These are phyloP conservation scores for Emesis russula DNA, from an alignment of 2,888 invertebrate genomes.

Conservation along the genomic window DNA sequence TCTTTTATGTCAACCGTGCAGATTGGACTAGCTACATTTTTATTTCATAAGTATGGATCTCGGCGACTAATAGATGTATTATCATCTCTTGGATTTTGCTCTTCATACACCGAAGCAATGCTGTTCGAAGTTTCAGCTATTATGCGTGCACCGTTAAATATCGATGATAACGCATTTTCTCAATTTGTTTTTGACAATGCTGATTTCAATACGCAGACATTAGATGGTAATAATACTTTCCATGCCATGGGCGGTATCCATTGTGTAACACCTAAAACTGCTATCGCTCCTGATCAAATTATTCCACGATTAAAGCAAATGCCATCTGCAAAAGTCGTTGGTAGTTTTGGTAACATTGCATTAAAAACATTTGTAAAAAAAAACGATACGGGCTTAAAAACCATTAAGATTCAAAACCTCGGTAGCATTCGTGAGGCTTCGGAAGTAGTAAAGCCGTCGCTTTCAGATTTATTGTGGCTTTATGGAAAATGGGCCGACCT, in stretches of 20 bases:
- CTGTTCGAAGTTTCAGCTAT: constrained; percentile 58
- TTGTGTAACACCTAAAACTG: constrained; percentile 57
- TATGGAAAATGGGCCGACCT: constrained; percentile 3
- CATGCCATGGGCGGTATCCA: constrained; percentile 77
- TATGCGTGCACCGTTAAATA: neutral
- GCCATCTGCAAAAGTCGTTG: neutral
- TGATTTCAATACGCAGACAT: constrained; percentile 69
- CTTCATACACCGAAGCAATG: constrained; percentile 77
- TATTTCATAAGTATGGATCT: constrained; percentile 72
- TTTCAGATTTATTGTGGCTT: constrained; percentile 17
- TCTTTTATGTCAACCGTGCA: constrained; percentile 65
- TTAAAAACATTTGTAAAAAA: neutral
- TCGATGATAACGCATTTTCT: constrained; percentile 6
- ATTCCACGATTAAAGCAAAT: neutral
- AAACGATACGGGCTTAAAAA: neutral
- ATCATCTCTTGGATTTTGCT: constrained; percentile 72
- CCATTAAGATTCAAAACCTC: constrained; percentile 18
- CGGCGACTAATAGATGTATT: constrained; percentile 72
- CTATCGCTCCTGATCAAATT: constrained; percentile 20
- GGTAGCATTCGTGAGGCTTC: neutral
- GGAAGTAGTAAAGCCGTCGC: neutral
- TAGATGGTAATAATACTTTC: constrained; percentile 74
- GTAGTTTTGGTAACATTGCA: neutral
- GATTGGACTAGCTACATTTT: constrained; percentile 62
- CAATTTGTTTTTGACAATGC: constrained; percentile 80